Evolutionary conservation across 2,888 invertebrate species (phyloP), one percentile per base, ranked within the genome.

Genomic region (Ormia ochracea): DNA sequence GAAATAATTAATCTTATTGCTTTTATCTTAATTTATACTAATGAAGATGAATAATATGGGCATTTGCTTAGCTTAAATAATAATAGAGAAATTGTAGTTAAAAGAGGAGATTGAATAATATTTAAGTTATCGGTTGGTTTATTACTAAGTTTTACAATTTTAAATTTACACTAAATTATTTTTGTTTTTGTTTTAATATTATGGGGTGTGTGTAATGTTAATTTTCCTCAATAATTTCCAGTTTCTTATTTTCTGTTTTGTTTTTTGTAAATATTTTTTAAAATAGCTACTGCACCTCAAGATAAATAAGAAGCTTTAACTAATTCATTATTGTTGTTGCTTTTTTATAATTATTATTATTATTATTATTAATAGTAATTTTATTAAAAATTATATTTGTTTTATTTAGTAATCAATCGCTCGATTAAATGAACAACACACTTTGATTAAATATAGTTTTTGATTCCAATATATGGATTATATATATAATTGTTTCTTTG

Each of bases 261-360:
- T n/a, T n/a, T 59, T 52, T 48, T 28, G 33, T 36, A 12, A 48
- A 19, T 41, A 33, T 21, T 31, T 45, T 72, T 70, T 70, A 50
- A 45, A 45, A 69, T 79, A 63, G 65, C 75, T 79, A 75, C 75
- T 80, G 75, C 79, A 80, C 79, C 79, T 80, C 76, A 80, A 80
- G 79, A 76, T 28, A 70, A 75, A 75, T 33, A 54, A 78, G 75
- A 76, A 75, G 79, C 79, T 75, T 74, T 36, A 75, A 79, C 70
- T 70, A 79, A 68, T 66, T 75, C 36, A 63, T 59, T 43, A 48
- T 68, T 78, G 52, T 82, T 83, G 75, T 5, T 19, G 36, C 28
- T 50, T 68, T 54, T 56, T 21, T 66, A n/a, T n/a, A n/a, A n/a
- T n/a, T n/a, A n/a, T n/a, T n/a, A n/a, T n/a, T n/a, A n/a, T n/a